Conservation (phyloP, 2,888 invertebrate species). For the Cheilosia scutellata region DNA sequence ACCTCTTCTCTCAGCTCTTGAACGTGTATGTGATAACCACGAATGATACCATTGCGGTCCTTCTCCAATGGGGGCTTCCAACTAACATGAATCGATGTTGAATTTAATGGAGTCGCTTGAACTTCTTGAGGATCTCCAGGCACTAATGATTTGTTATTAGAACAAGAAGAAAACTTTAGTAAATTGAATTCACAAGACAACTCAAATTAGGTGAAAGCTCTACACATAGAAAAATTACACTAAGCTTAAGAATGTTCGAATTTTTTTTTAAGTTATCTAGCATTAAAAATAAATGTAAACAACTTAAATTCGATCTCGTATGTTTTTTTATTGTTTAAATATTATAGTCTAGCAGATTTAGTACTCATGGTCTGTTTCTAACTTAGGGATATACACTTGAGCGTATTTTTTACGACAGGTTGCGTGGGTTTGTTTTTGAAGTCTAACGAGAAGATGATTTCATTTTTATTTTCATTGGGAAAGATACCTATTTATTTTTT, state of each 20-base stretch:
- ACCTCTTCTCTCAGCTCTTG: constrained; percentile 96
- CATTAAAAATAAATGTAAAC: constrained; percentile 53
- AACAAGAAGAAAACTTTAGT: constrained; percentile 70
- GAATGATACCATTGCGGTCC: constrained; percentile 97
- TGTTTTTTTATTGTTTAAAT: constrained; percentile 30
- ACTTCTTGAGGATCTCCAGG: constrained; percentile 98
- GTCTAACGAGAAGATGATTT: constrained; percentile 24
- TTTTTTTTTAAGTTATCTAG: constrained; percentile 52
- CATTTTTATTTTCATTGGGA: not conserved
- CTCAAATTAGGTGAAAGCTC: constrained; percentile 53
- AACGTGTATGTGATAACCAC: constrained; percentile 98
- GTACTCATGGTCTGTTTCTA: constrained; percentile 28
- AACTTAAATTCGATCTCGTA: constrained; percentile 64
- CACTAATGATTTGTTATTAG: constrained; percentile 87
- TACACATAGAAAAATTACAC: constrained; percentile 72
- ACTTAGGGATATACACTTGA: constrained; percentile 17
- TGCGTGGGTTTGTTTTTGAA: not conserved
- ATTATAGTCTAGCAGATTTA: constrained; percentile 16
- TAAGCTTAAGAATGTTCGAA: constrained; percentile 62
- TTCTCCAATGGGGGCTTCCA: constrained; percentile 97
- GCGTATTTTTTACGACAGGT: not conserved
- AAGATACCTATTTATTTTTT: constrained; percentile 41
- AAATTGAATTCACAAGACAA: constrained; percentile 13
- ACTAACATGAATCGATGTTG: constrained; percentile 96
- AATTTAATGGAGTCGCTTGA: constrained; percentile 94